Evolutionary conservation across 2,113 vertebrate genomes (phyloP), one percentile per base, ranked within the genome.

Genomic region (Baryphthengus martii): DNA sequence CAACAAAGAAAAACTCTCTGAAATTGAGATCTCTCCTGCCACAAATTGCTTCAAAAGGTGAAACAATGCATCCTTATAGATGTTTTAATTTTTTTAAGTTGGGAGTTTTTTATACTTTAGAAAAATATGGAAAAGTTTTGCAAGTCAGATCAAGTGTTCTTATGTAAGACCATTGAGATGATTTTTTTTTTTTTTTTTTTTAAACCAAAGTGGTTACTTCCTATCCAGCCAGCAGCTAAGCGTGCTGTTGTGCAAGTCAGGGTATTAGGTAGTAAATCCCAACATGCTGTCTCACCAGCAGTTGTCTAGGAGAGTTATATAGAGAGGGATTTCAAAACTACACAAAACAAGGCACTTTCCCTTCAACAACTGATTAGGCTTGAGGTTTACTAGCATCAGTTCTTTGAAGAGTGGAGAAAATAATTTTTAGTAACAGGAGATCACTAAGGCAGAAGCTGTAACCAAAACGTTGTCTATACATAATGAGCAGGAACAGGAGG

Each of bases 381-480:
- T 89, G 49, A 88, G 53, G 18, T 68, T 91, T 78, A 68, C 20
- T 82, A 53, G 6, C 31, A 66, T 73, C 12, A 35, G 1, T 87
- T 81, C 31, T 72, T 87, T 2, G 11, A 85, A 82, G 49, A 88
- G 63, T 5, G 8, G 17, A 86, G 35, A 61, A 85, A 66, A 81
- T 66, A 21, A 44, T 83, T 90, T 93, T 6, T 55, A 47, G 24
- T 56, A 74, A 63, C 7, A 52, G 56, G 39, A 78, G 45, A 78
- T 35, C 0, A 0, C 20, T 53, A 39, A 66, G 23, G 28, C 39
- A 78, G 70, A 71, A 53, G 10, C 28, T 84, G 26, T 90, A 88
- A 68, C 55, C 2, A 2, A 75, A 79, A 42, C 11, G 6, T 63
- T 1, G 1, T 61, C 25, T 26, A 25, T 9, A 13, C 3, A 2